These are phyloP conservation scores for Zaprionus africanus DNA, from an alignment of 1,140 invertebrate species.

Conservation along the genomic window DNA sequence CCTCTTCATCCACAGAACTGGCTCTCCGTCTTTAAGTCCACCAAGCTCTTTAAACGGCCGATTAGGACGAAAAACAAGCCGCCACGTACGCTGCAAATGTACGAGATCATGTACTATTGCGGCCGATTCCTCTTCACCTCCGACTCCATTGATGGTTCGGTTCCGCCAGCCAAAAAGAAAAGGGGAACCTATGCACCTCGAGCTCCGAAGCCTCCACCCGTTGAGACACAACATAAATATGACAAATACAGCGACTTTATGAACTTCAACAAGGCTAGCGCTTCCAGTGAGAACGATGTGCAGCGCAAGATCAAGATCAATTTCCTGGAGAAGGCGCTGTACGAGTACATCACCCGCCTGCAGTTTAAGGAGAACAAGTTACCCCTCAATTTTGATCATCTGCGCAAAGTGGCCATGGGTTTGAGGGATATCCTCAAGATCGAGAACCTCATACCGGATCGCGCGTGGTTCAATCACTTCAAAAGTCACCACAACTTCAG, in stretches of 20 bases:
- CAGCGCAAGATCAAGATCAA: slow-evolving; percentile 65
- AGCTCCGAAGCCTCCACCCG: background rate
- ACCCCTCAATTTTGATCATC: slow-evolving; percentile 51
- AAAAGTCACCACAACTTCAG: slow-evolving; percentile 64
- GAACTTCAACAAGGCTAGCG: background rate
- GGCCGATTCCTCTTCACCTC: slow-evolving; percentile 46
- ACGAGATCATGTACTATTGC: slow-evolving; percentile 77
- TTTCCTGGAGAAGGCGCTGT: slow-evolving; percentile 66
- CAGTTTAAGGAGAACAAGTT: slow-evolving; percentile 62
- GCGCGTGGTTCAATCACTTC: slow-evolving; percentile 70
- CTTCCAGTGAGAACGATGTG: slow-evolving; percentile 59
- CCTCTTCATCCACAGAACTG: slow-evolving; percentile 33
- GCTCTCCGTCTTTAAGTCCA: slow-evolving; percentile 76
- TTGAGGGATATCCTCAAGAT: slow-evolving; percentile 74
- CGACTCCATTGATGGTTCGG: background rate
- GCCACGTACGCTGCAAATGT: slow-evolving; percentile 65
- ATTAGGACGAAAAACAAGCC: slow-evolving; percentile 66
- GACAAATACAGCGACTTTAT: no score
- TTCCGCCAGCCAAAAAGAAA: slow-evolving; percentile 3
- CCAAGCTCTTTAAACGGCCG: slow-evolving; percentile 69
- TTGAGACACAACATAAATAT: no score
- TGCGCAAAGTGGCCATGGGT: slow-evolving; percentile 61
- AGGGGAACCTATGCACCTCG: slow-evolving; percentile 2
- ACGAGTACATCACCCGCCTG: slow-evolving; percentile 70
- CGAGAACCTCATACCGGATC: slow-evolving; percentile 74